phyloP scores from a whole-genome alignment of 2,797 vertebrate genomes.

The Catostomus latipinnis region DNA sequence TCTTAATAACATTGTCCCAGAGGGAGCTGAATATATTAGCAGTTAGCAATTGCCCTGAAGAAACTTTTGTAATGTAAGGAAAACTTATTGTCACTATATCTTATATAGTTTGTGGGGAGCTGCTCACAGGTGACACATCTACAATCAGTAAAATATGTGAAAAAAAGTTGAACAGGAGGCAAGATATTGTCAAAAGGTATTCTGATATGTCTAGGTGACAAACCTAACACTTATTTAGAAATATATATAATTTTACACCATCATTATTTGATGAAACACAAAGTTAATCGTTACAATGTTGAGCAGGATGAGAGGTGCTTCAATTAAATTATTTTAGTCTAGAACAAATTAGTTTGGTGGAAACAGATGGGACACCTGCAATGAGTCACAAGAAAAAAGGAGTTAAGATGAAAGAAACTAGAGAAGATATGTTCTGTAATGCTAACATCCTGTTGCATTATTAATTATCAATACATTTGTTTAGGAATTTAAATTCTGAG shows the following conservation, averaged over 20 bases:
- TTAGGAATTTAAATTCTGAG: not conserved
- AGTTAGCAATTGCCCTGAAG: not conserved
- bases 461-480: not conserved
- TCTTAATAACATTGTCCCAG: constrained; percentile 19
- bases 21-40: constrained; percentile 5
- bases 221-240: not conserved
- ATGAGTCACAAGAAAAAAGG: not conserved
- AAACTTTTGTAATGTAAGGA: not conserved
- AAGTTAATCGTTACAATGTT: not conserved
- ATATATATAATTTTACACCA: not conserved
- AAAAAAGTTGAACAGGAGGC: not conserved
- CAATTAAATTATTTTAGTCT: constrained; percentile 3
- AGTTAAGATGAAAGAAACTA: constrained; percentile 6
- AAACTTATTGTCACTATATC: not conserved
- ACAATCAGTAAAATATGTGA: not conserved
- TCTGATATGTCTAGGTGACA: not conserved
- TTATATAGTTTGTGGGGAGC: not conserved
- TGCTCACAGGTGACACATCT: not conserved
- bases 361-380: constrained; percentile 17
- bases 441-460: not conserved
- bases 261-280: not conserved
- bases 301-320: constrained; percentile 8
- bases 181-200: not conserved
- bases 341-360: not conserved
- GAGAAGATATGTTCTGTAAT: not conserved